Evolutionary conservation across 2,113 vertebrate genomes (phyloP).

Genomic region (Pluvialis apricaria): DNA sequence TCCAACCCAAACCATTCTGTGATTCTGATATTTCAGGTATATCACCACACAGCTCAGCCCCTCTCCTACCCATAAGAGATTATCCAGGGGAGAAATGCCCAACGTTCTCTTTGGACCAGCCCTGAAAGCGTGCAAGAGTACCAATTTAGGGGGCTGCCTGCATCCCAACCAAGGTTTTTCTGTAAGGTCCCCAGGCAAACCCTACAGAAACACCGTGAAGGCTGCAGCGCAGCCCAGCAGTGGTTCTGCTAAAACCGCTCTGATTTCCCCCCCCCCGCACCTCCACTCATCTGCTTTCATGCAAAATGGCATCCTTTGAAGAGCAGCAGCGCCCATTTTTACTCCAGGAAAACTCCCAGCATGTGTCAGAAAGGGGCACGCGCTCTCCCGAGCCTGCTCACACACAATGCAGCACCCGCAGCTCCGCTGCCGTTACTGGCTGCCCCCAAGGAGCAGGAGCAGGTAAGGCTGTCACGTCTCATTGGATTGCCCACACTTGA

Average conservation of each 20-base stretch:
- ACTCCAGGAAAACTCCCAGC: neutral
- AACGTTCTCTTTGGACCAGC: neutral
- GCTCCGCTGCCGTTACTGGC: neutral
- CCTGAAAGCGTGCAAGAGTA: neutral
- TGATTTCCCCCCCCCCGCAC: accelerated
- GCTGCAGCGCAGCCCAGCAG: neutral
- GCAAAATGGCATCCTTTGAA: neutral
- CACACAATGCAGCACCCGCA: neutral
- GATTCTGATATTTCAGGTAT: neutral
- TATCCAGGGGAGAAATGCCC: neutral
- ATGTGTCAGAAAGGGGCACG: neutral
- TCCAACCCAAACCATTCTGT: no score
- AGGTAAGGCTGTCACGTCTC: neutral
- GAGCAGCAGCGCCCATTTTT: neutral
- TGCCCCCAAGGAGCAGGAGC: neutral
- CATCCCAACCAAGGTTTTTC: neutral
- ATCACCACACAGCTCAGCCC: neutral
- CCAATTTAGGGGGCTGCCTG: neutral
- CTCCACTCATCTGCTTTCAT: neutral
- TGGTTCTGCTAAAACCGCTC: neutral
- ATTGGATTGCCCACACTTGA: neutral
- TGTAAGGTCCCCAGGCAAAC: neutral
- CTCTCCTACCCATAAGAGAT: neutral
- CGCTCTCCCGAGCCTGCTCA: neutral
- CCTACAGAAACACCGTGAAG: neutral